Conservation (phyloP, 92 coral and sea anemone genomes). For the Pocillopora meandrina region DNA sequence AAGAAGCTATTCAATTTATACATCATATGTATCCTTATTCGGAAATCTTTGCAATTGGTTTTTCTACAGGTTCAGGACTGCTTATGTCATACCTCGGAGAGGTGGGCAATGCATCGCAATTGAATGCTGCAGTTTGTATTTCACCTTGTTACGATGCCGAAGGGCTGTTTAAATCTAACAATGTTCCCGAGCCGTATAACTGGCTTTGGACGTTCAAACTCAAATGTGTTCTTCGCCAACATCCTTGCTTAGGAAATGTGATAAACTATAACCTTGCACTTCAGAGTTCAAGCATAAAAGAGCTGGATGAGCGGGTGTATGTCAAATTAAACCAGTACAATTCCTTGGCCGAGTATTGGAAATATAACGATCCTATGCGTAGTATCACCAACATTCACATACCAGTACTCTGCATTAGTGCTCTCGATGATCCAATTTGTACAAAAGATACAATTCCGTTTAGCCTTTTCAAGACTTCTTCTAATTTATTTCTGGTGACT, state of each 20-base stretch:
- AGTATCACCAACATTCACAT: slow-evolving; percentile 79
- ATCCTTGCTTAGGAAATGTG: slow-evolving; percentile 79
- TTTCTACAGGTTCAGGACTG: slow-evolving; percentile 86
- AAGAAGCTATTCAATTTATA: slow-evolving; percentile 83
- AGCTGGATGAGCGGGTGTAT: slow-evolving; percentile 87
- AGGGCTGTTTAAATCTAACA: slow-evolving; percentile 64
- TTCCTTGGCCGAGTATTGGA: slow-evolving; percentile 81
- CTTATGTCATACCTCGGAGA: slow-evolving; percentile 90
- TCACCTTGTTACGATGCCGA: slow-evolving; percentile 95
- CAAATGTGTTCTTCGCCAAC: slow-evolving; percentile 68
- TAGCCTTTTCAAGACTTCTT: slow-evolving; percentile 92
- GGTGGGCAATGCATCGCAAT: slow-evolving; percentile 48
- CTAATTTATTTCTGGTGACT: slow-evolving; percentile 89
- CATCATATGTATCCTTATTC: slow-evolving; percentile 85
- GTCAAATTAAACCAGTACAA: slow-evolving; percentile 76
- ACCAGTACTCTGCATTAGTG: slow-evolving; percentile 90
- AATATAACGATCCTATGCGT: slow-evolving; percentile 83
- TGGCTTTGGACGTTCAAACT: slow-evolving; percentile 84
- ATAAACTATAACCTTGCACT: slow-evolving; percentile 79
- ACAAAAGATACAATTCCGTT: slow-evolving; percentile 87
- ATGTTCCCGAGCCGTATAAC: slow-evolving; percentile 82
- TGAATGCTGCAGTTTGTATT: slow-evolving; percentile 85
- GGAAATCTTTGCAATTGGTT: slow-evolving; percentile 82
- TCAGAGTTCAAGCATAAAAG: slow-evolving; percentile 74
- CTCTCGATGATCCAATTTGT: slow-evolving; percentile 94